Base-by-base conservation (phyloP, 1,140 invertebrate species). In the Habropoda laboriosa region DNA sequence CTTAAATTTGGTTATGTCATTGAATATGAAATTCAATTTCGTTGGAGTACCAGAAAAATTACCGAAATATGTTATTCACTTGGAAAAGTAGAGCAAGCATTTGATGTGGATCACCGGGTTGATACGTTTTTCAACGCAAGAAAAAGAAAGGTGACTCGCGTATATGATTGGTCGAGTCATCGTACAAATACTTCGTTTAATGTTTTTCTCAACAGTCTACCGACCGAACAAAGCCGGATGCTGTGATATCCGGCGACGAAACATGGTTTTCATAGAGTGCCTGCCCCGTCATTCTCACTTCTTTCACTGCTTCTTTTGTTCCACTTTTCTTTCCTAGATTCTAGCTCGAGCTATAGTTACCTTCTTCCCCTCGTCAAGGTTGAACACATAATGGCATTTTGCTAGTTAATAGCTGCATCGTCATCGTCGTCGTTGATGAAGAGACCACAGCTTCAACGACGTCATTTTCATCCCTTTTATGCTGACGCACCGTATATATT, bases 311-410 rank as follows among this genome's bases (percentile, higher is more conserved):
- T 66, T 57, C 53, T 72, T 83, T 73, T 74, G 68, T 74, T 63
- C n/a, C n/a, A n/a, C 6, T n/a, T 32, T 47, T 78, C 53, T 78
- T 45, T 38, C 60, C 61, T 81, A 85, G 57, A 77, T 77, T 61
- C 58, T 32, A 61, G 16, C 24, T 24, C 16, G 5, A 42, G 61
- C 40, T 51, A 53, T 42, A 30, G 45, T 80, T 30, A 13, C 38
- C 40, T 13, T 27, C 57, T 16, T 27, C 35, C 55, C 32, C 40
- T 57, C 49, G 27, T 55, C 67, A 79, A 79, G 83, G 81, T 76
- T 82, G 86, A 88, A 87, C 85, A 88, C 90, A 91, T 90, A 90
- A 90, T 89, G 82, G 78, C 83, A 87, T 89, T 91, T 81, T 82
- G 86, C 87, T 88, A 90, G 88, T 90, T 90, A 88, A 87, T 82